Conservation (phyloP, 2,888 invertebrate species). For the Molorchus minor region DNA sequence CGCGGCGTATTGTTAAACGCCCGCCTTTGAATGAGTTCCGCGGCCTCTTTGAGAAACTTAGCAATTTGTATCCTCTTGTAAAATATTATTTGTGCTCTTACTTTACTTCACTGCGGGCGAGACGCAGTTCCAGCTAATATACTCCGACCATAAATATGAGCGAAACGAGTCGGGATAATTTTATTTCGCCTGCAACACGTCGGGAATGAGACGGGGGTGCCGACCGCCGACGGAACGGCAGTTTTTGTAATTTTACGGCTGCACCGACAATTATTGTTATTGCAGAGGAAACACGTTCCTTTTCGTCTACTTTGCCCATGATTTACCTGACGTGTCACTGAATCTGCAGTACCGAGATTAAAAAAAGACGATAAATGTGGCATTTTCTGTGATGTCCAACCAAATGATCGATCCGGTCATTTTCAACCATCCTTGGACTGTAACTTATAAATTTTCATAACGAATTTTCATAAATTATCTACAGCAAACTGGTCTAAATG, state of each 20-base stretch:
- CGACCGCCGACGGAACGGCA: background rate
- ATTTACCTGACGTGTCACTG: too few species aligned
- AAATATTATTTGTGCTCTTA: constrained; percentile 52
- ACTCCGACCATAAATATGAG: constrained; percentile 47
- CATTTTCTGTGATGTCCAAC: too few species aligned
- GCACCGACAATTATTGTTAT: background rate
- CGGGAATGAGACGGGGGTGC: constrained; percentile 31
- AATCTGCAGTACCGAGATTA: too few species aligned
- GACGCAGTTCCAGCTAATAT: constrained; percentile 47
- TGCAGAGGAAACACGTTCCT: too few species aligned
- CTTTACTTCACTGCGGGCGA: constrained; percentile 27
- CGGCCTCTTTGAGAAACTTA: constrained; percentile 53
- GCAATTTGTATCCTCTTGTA: constrained; percentile 56
- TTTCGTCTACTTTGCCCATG: too few species aligned
- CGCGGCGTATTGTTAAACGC: constrained; percentile 26
- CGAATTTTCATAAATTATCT: too few species aligned
- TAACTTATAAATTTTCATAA: too few species aligned
- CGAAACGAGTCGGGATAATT: constrained; percentile 48
- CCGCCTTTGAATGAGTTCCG: constrained; percentile 28
- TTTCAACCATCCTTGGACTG: too few species aligned
- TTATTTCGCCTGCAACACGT: constrained; percentile 45
- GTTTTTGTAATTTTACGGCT: background rate
- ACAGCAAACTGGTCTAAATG: too few species aligned
- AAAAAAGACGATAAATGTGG: too few species aligned
- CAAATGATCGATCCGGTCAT: too few species aligned